Evolutionary conservation across 2,888 invertebrate species (phyloP), one percentile per base, ranked within the genome.

Genomic region (Chaetogeoica ovagalla): DNA sequence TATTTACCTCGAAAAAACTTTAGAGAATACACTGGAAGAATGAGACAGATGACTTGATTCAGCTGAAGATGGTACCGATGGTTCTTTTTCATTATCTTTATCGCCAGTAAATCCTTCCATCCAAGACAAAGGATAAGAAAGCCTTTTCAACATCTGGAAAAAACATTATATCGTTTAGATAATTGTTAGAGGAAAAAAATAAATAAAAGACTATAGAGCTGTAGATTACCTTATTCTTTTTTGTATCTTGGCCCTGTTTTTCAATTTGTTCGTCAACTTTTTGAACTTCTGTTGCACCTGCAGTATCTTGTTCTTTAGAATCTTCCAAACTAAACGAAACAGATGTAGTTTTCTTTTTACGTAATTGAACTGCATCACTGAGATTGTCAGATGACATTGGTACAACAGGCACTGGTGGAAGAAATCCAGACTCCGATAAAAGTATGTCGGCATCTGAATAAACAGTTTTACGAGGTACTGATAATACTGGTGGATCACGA

Each of bases 51-150:
- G 87, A 87, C 90, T 86, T 88, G 90, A 90, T 77, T 85, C 85
- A 52, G 84, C 85, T 11, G 85, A 84, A n/a, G 84, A 84, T 37
- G 85, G 83, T 81, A 87, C 86, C 83, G 86, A 86, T 30, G 39
- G 57, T 85, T 88, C 87, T 82, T 88, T 88, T 81, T 88, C 88
- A 48, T 19, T 63, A 82, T 89, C 90, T 83, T 90, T 91, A 83
- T 94, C 94, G 81, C 94, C 92, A 0, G 94, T 92, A 43, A 82
- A 83, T 2, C 95, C 94, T 86, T 95, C 95, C 89, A 95, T 94
- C 95, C 95, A 95, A 3, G 95, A 92, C 76, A 96, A 87, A 21
- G 96, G 96, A 88, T 96, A 95, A 0, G 95, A 95, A 82, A 96
- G 90, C 84, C 95, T 90, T 87, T 96, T 96, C 84, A 96, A 88